Conservation (phyloP, 2,797 vertebrate species). For the Apogon hyalosoma region DNA sequence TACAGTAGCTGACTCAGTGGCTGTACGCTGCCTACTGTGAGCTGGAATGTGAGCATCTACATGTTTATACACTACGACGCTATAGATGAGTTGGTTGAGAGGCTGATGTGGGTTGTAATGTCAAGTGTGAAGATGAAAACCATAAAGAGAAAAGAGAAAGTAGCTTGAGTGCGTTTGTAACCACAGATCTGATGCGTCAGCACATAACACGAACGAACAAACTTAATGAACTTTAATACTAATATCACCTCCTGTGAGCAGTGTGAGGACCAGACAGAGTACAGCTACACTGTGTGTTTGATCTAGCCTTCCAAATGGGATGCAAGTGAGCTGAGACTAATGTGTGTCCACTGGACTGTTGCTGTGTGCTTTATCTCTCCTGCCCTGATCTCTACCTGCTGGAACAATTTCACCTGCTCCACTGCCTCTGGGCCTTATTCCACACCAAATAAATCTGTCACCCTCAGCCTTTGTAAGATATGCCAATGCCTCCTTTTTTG, state of each 20-base stretch:
- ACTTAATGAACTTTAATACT: not conserved
- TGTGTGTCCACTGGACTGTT: slow-evolving; percentile 58
- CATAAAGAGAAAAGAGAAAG: slow-evolving; percentile 33
- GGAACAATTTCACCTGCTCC: slow-evolving; percentile 80
- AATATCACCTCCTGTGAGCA: too few relatives aligned
- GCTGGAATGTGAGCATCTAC: slow-evolving; percentile 37
- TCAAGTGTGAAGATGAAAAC: slow-evolving; percentile 25
- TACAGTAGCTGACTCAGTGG: slow-evolving; percentile 69
- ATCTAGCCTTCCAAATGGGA: slow-evolving; percentile 52
- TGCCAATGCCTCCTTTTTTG: slow-evolving; percentile 10
- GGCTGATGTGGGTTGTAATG: slow-evolving; percentile 9
- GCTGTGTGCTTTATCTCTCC: slow-evolving; percentile 83
- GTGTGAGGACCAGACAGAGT: too few relatives aligned
- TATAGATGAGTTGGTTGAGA: not conserved
- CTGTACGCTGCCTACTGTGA: slow-evolving; percentile 38
- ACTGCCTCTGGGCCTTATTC: slow-evolving; percentile 76
- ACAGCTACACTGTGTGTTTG: slow-evolving; percentile 29
- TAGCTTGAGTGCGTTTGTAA: slow-evolving; percentile 18
- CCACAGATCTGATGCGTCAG: slow-evolving; percentile 20
- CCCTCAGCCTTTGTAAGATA: slow-evolving; percentile 23
- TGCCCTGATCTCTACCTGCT: slow-evolving; percentile 65
- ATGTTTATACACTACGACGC: slow-evolving; percentile 28
- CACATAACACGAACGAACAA: not conserved
- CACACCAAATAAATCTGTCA: slow-evolving; percentile 62
- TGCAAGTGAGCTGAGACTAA: slow-evolving; percentile 81